These are phyloP conservation scores for Gnathonemus echidnorhynchus DNA, from an alignment of 2,113 vertebrate genomes.

Conservation along the genomic window DNA sequence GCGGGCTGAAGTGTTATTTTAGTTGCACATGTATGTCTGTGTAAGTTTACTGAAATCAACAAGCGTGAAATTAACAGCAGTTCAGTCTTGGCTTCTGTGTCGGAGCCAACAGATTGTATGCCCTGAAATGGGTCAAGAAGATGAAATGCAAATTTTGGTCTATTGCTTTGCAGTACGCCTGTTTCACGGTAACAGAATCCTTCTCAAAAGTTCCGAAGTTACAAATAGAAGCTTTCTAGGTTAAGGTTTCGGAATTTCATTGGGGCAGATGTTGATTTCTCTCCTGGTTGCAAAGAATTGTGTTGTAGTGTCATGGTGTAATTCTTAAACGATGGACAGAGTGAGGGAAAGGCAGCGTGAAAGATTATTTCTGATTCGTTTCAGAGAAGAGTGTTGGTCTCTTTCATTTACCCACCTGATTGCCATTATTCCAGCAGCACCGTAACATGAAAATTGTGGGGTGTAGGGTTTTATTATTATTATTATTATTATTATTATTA, in stretches of 20 bases:
- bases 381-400: neutral
- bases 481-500: neutral
- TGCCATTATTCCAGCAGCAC: neutral
- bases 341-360: neutral
- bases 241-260: neutral
- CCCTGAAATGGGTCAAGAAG: neutral
- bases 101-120: neutral
- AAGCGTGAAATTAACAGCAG: conserved; percentile 9
- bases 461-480: neutral
- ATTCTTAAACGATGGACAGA: neutral
- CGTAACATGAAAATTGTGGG: neutral
- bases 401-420: neutral
- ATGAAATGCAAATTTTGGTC: conserved; percentile 5
- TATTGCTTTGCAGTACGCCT: neutral
- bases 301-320: neutral
- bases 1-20: neutral
- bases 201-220: neutral
- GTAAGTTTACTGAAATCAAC: neutral
- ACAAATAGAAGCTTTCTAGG: neutral
- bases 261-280: neutral
- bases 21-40: neutral
- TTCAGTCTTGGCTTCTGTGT: neutral
- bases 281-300: neutral
- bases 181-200: neutral
- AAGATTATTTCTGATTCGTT: neutral